Conservation (phyloP, 2,113 vertebrate genomes). For the Regulus satrapa region DNA sequence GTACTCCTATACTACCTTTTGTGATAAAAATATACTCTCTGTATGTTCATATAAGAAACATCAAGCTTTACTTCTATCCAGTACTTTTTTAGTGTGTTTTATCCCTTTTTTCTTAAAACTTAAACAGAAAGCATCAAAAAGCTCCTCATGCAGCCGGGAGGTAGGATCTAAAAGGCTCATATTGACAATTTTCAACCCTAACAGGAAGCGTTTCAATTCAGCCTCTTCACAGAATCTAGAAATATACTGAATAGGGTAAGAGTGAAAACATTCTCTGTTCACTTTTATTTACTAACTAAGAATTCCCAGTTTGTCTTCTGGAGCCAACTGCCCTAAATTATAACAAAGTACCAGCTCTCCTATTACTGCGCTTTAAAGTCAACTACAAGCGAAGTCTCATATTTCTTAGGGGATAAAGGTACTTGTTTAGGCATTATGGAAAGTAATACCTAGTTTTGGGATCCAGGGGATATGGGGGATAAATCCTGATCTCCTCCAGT, state of each 20-base stretch:
- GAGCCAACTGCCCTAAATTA: neutral
- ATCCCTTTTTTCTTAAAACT: neutral
- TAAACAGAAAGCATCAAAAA: neutral
- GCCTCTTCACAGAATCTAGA: neutral
- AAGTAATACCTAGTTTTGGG: neutral
- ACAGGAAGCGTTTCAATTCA: neutral
- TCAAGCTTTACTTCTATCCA: neutral
- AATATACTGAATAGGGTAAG: neutral
- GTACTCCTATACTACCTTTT: neutral
- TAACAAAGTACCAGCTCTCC: neutral
- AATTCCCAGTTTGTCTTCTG: neutral
- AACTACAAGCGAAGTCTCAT: neutral
- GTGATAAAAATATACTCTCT: neutral
- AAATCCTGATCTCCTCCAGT: neutral
- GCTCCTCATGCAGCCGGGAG: neutral
- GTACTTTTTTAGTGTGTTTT: neutral
- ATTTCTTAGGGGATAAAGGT: neutral
- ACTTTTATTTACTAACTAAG: neutral
- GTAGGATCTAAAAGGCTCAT: neutral
- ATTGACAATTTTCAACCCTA: neutral
- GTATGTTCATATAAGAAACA: neutral
- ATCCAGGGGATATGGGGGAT: neutral
- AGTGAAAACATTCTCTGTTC: neutral
- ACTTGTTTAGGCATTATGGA: neutral
- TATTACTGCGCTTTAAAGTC: neutral